Conservation (phyloP, 2,888 invertebrate genomes). For the Didymodactylos carnosus region DNA sequence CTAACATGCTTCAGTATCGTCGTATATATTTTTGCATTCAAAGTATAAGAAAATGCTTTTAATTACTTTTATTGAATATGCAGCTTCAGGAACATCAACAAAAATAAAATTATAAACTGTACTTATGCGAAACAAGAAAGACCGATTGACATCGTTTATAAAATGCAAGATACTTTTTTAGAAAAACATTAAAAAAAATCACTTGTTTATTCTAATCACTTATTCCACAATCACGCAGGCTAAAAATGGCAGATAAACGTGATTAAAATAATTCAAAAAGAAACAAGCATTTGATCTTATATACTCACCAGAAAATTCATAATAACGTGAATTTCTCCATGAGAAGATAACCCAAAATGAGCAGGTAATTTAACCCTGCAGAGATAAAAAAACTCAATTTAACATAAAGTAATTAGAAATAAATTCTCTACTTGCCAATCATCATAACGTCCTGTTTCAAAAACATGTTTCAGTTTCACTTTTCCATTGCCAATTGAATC, state of each 20-base stretch:
- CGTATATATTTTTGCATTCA: too few species aligned
- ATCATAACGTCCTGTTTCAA: constrained; percentile 17
- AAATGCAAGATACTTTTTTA: not conserved
- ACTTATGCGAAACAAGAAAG: too few species aligned
- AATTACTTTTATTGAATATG: too few species aligned
- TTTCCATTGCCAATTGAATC: constrained; percentile 28
- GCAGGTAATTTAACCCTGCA: not conserved
- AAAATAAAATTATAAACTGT: too few species aligned
- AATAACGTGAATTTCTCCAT: not conserved
- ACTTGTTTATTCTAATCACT: not conserved
- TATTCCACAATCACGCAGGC: not conserved
- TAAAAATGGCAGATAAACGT: not conserved
- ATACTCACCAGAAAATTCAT: not conserved
- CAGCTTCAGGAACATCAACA: too few species aligned
- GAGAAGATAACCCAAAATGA: not conserved
- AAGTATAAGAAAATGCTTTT: too few species aligned
- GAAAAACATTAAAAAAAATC: not conserved
- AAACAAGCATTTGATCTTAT: not conserved
- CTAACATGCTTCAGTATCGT: too few species aligned
- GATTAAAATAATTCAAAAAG: not conserved
- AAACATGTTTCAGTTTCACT: constrained; percentile 21
- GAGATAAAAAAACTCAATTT: not conserved
- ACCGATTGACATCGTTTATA: too few species aligned
- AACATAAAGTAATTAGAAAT: too few species aligned
- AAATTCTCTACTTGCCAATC: too few species aligned